Evolutionary conservation across 1,140 invertebrate species (phyloP).

Genomic region (Yoshiicerus persimilis): DNA sequence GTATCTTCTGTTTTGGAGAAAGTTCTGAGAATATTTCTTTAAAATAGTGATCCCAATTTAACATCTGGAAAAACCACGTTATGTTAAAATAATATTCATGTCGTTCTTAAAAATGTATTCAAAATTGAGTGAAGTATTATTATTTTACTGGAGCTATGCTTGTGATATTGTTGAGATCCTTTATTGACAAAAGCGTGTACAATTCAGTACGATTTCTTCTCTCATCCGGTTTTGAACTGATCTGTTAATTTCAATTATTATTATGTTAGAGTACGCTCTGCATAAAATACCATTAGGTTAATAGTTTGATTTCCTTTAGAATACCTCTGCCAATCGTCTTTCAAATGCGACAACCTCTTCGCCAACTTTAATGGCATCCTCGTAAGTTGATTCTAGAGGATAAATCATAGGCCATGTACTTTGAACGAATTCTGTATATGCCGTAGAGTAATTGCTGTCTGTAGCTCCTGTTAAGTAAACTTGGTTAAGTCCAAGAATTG

Average conservation of each 20-base stretch:
- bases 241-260: too few relatives aligned
- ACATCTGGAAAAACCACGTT: background rate
- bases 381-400: slow-evolving; percentile 16
- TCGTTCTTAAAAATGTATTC: background rate
- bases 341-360: background rate
- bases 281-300: background rate
- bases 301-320: background rate
- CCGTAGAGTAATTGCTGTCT: background rate
- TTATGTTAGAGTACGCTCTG: too few relatives aligned
- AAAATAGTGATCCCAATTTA: background rate
- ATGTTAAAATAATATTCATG: background rate
- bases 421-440: slow-evolving; percentile 29
- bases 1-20: background rate
- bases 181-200: slow-evolving; percentile 24
- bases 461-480: background rate
- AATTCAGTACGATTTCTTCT: slow-evolving; percentile 4
- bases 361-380: background rate
- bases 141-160: background rate
- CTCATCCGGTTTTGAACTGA: slow-evolving; percentile 26
- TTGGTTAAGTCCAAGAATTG: slow-evolving; percentile 25
- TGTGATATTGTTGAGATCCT: background rate
- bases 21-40: background rate
- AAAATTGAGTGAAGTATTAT: background rate
- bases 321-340: background rate
- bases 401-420: slow-evolving; percentile 35